Conservation (phyloP, 2,888 invertebrate species). For the Elysia crispata region DNA sequence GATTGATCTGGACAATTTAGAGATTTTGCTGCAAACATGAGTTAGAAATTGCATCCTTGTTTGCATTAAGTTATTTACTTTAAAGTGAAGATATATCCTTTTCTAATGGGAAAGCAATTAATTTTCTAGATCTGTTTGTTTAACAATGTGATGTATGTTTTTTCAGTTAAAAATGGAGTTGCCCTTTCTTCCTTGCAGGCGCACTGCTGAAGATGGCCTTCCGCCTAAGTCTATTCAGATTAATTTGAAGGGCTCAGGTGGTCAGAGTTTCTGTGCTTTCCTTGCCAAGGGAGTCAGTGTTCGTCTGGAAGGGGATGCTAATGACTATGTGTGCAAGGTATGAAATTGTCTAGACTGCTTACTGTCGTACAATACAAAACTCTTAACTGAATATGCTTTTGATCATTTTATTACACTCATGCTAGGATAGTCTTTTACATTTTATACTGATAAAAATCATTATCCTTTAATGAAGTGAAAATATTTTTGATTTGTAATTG, state of each 20-base stretch:
- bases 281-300: slow-evolving; percentile 92
- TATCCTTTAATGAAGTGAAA: no score
- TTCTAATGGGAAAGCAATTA: no score
- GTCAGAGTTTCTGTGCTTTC: slow-evolving; percentile 99
- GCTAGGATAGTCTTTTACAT: neutral
- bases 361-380: neutral
- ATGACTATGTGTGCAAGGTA: slow-evolving; percentile 97
- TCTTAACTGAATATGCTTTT: neutral
- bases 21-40: no score
- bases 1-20: no score
- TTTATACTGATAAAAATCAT: neutral
- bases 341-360: slow-evolving; percentile 9
- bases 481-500: no score
- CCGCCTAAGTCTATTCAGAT: slow-evolving; percentile 83
- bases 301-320: slow-evolving; percentile 96
- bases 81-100: no score
- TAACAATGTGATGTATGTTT: neutral
- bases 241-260: slow-evolving; percentile 92
- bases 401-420: neutral
- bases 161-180: no score
- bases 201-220: slow-evolving; percentile 90
- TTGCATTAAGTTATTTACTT: no score
- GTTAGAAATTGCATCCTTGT: no score
- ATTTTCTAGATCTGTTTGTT: neutral
- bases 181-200: slow-evolving; percentile 81